Conservation (phyloP, 1,140 invertebrate genomes). For the Eumaeus atala region DNA sequence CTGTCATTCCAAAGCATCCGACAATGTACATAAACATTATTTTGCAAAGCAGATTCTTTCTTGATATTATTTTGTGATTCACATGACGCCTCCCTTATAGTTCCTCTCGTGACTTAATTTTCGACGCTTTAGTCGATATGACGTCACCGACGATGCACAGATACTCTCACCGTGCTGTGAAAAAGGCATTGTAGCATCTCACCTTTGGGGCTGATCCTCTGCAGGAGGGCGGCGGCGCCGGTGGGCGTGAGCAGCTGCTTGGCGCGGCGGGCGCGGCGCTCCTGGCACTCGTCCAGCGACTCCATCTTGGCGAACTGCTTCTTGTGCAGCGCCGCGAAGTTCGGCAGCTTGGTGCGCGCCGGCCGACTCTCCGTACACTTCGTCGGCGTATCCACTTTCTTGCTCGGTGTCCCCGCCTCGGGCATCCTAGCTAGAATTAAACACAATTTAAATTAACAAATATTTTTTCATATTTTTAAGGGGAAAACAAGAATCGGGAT, state of each 20-base stretch:
- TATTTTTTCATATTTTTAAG: no score
- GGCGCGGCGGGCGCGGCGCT: slow-evolving; percentile 70
- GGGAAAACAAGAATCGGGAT: no score
- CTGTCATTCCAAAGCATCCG: no score
- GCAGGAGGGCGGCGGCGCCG: slow-evolving; percentile 21
- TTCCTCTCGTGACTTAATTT: no score
- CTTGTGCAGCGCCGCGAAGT: slow-evolving; percentile 79
- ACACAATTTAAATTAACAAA: background rate
- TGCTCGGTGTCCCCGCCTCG: background rate
- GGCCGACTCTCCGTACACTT: slow-evolving; percentile 21
- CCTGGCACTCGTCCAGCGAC: slow-evolving; percentile 76
- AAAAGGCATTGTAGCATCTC: no score
- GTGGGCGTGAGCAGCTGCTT: slow-evolving; percentile 52
- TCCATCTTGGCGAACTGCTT: slow-evolving; percentile 79
- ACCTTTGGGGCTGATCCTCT: slow-evolving; percentile 42
- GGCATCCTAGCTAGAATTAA: slow-evolving; percentile 39
- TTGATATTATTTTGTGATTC: no score
- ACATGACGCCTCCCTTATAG: no score
- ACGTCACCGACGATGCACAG: no score
- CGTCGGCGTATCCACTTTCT: slow-evolving; percentile 14
- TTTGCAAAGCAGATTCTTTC: no score
- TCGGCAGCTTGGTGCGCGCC: slow-evolving; percentile 74
- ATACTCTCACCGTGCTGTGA: background rate
- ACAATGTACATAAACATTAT: no score
- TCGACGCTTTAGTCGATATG: no score